These are phyloP conservation scores for Sylvicola cinctus DNA, from an alignment of 2,888 invertebrate species.

Conservation along the genomic window DNA sequence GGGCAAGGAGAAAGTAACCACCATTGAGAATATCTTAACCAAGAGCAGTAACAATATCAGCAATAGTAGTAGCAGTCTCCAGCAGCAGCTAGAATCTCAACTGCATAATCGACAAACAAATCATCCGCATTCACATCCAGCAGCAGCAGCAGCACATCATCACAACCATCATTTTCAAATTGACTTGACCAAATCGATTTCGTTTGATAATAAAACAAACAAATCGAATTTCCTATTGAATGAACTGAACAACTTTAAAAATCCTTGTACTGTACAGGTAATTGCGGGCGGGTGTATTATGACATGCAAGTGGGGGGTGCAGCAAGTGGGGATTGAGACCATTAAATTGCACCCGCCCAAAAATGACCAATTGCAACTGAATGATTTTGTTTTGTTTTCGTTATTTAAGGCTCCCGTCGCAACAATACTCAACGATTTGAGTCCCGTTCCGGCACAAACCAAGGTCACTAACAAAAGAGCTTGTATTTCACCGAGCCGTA, in stretches of 20 bases:
- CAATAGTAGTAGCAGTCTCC: not conserved
- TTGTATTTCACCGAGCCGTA: conserved; percentile 10
- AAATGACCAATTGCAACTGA: no score
- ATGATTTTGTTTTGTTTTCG: no score
- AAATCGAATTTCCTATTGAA: conserved; percentile 9
- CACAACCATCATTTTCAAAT: conserved; percentile 3
- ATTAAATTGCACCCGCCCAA: no score
- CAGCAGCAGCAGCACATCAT: not conserved
- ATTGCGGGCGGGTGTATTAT: no score
- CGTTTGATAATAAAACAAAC: conserved; percentile 6
- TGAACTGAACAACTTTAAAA: conserved; percentile 10
- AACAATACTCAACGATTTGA: conserved; percentile 11
- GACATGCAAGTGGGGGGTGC: no score
- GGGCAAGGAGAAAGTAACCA: conserved; percentile 8
- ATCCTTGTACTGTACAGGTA: conserved; percentile 10
- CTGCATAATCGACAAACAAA: not conserved
- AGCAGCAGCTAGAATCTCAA: not conserved
- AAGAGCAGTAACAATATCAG: conserved; percentile 3
- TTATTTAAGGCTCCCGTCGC: conserved; percentile 9
- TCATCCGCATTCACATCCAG: not conserved
- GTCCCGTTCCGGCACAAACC: conserved; percentile 10
- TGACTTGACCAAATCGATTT: conserved; percentile 5
- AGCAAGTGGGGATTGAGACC: no score
- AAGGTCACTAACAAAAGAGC: conserved; percentile 11
- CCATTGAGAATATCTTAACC: conserved; percentile 3